These are phyloP conservation scores for Ectemnius lituratus DNA, from an alignment of 2,888 invertebrate genomes.

Conservation along the genomic window DNA sequence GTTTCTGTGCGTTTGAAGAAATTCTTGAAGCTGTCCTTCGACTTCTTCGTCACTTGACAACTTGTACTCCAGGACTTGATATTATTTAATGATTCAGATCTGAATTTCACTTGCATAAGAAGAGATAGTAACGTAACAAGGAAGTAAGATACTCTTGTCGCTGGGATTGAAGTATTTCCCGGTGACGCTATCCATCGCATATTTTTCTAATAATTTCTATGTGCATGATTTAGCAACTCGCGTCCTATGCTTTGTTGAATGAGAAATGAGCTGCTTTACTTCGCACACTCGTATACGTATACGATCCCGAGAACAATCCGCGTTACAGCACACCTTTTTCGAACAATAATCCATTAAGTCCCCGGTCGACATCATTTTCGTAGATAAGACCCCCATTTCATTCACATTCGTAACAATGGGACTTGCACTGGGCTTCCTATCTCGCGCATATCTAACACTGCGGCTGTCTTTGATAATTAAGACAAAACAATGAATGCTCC, in stretches of 20 bases:
- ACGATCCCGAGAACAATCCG: slow-evolving; percentile 27
- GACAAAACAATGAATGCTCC: background rate
- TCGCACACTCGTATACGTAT: slow-evolving; percentile 31
- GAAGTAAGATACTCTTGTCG: too few relatives aligned
- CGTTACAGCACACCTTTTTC: slow-evolving; percentile 17
- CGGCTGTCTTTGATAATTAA: background rate
- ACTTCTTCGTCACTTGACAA: too few relatives aligned
- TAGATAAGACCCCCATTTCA: slow-evolving; percentile 14
- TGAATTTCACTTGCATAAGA: too few relatives aligned
- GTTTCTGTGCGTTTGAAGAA: too few relatives aligned
- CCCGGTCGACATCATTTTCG: background rate
- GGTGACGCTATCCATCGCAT: background rate
- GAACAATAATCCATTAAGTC: slow-evolving; percentile 41
- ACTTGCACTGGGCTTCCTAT: background rate
- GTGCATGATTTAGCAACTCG: background rate
- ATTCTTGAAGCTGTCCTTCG: too few relatives aligned
- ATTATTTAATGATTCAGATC: too few relatives aligned
- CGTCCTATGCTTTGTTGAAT: slow-evolving; percentile 35
- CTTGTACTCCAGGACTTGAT: too few relatives aligned
- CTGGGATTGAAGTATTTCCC: too few relatives aligned
- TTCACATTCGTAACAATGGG: slow-evolving; percentile 3
- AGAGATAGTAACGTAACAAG: too few relatives aligned
- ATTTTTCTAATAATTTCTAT: slow-evolving; percentile 20
- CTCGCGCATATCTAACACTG: background rate
- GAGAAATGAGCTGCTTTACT: slow-evolving; percentile 23